Evolutionary conservation across 2,888 invertebrate genomes (phyloP).

Genomic region (Leptogaster cylindrica): DNA sequence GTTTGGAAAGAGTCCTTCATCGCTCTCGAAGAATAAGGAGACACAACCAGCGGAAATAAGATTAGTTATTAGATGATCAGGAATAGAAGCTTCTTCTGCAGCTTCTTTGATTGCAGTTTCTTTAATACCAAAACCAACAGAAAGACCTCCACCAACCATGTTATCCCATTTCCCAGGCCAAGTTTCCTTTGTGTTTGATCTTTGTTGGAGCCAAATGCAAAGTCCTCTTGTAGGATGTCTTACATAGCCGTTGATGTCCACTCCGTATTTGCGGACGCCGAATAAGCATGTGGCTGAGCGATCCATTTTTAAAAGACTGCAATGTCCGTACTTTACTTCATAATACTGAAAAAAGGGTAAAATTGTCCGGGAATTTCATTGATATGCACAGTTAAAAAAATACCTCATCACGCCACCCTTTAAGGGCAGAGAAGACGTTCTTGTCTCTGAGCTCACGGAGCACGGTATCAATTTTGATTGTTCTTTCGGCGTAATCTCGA

Average conservation of each 20-base stretch:
- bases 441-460: constrained; percentile 77
- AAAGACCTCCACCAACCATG: constrained; percentile 92
- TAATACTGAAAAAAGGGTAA: constrained; percentile 77
- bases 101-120: constrained; percentile 94
- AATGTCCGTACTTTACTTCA: constrained; percentile 78
- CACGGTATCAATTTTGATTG: constrained; percentile 77
- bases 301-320: constrained; percentile 79
- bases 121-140: constrained; percentile 84
- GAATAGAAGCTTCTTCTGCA: constrained; percentile 91
- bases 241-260: constrained; percentile 93
- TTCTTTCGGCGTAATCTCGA: constrained; percentile 82
- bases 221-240: constrained; percentile 83
- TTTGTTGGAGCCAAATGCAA: constrained; percentile 87
- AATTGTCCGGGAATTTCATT: not conserved
- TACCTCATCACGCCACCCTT: constrained; percentile 94
- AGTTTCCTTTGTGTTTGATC: constrained; percentile 90
- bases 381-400: constrained; percentile 37
- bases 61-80: constrained; percentile 74
- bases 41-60: constrained; percentile 62
- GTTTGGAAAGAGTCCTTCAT: constrained; percentile 91
- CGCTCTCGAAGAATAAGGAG: constrained; percentile 85
- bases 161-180: constrained; percentile 97
- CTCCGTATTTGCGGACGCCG: constrained; percentile 92
- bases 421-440: constrained; percentile 78
- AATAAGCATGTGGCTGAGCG: constrained; percentile 92